Evolutionary conservation across 1,140 invertebrate genomes (phyloP).

Genomic region (Drosophila tropicalis): DNA sequence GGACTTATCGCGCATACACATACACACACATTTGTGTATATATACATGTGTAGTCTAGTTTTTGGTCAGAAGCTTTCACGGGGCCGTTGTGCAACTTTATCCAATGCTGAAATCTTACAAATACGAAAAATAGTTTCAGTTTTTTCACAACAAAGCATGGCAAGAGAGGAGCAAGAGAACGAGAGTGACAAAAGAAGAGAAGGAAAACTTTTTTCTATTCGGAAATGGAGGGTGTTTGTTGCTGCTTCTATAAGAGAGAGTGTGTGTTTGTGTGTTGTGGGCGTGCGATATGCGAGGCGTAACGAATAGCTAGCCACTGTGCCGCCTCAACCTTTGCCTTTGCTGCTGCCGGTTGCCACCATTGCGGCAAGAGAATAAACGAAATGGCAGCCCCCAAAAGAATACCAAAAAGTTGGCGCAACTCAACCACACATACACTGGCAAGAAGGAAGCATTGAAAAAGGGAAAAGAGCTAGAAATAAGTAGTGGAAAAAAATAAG

Average conservation of each 20-base stretch:
- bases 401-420: constrained; percentile 57
- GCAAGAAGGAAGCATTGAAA: constrained; percentile 3
- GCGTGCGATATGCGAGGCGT: constrained; percentile 62
- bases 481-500: constrained; percentile 16
- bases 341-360: constrained; percentile 34
- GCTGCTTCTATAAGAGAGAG: constrained; percentile 21
- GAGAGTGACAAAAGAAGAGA: constrained; percentile 27
- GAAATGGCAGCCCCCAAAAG: constrained; percentile 65
- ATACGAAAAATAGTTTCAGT: constrained; percentile 68
- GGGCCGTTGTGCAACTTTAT: constrained; percentile 59
- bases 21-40: not conserved
- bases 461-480: constrained; percentile 24
- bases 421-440: constrained; percentile 30
- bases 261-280: constrained; percentile 25
- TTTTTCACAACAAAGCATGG: constrained; percentile 26
- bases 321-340: constrained; percentile 24
- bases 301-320: constrained; percentile 59
- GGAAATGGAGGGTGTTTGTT: constrained; percentile 60
- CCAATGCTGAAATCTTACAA: constrained; percentile 67
- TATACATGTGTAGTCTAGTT: constrained; percentile 42
- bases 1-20: constrained; percentile 50
- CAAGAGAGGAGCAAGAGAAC: constrained; percentile 8
- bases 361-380: constrained; percentile 66
- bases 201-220: constrained; percentile 13
- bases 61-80: constrained; percentile 53